Evolutionary conservation across 2,113 vertebrate species (phyloP).

Genomic region (Phasianus colchicus): DNA sequence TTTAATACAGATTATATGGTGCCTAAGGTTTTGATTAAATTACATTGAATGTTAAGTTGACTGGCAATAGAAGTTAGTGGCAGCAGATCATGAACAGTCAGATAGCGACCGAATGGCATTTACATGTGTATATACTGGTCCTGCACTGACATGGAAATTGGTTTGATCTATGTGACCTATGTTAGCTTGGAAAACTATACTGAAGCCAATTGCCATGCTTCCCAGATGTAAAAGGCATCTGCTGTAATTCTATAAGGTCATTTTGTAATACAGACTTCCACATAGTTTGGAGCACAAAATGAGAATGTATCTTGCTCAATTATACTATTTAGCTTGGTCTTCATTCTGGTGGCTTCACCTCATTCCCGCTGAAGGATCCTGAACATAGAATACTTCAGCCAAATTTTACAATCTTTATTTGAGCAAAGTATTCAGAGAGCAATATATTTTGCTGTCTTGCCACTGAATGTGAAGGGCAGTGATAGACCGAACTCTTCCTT

Average conservation of each 20-base stretch:
- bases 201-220: neutral
- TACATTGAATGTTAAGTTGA: slow-evolving; percentile 1
- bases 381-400: neutral
- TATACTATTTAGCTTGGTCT: slow-evolving; percentile 58
- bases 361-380: slow-evolving; percentile 42
- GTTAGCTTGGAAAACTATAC: neutral
- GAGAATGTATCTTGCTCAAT: neutral
- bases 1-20: neutral
- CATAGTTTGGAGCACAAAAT: neutral
- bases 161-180: neutral
- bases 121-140: neutral
- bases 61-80: neutral
- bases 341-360: slow-evolving; percentile 39
- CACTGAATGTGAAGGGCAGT: neutral
- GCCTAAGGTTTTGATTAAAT: neutral
- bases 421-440: slow-evolving; percentile 6
- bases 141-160: neutral
- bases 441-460: neutral
- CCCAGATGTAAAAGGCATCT: neutral
- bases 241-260: neutral
- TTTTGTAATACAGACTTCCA: neutral
- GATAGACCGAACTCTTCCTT: neutral
- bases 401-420: slow-evolving; percentile 47
- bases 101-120: neutral
- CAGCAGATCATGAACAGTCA: neutral